A percentile compares a stretch with the other conserved stretches of the same genome.
Conservation (phyloP, 2,113 vertebrate species). For the Egretta garzetta region DNA sequence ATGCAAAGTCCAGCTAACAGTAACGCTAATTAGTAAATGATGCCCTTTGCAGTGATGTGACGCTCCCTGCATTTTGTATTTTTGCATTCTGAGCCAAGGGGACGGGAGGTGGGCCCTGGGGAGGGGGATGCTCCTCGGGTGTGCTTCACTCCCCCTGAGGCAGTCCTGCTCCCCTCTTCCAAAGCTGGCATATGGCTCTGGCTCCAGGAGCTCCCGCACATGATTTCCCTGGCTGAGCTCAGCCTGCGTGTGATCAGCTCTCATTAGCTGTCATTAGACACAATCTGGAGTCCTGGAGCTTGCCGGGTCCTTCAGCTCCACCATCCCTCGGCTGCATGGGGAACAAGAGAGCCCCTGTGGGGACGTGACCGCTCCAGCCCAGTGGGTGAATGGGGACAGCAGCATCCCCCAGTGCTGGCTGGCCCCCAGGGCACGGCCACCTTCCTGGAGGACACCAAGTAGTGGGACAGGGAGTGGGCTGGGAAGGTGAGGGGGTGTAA, state of each 20-base stretch:
- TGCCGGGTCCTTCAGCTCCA: neutral
- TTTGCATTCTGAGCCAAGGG: neutral
- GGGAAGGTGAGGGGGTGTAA: neutral
- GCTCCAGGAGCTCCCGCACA: neutral
- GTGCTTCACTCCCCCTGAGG: neutral
- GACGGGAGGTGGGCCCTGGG: neutral
- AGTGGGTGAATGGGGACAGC: fast-evolving
- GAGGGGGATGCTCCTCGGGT: neutral
- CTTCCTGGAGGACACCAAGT: neutral
- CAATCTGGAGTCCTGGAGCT: slow-evolving; percentile 35
- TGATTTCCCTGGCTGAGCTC: slow-evolving; percentile 39
- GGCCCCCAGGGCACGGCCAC: fast-evolving
- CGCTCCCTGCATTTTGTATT: neutral
- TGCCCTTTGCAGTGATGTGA: neutral
- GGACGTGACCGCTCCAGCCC: neutral
- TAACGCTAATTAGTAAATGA: neutral
- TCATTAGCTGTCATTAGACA: slow-evolving; percentile 48
- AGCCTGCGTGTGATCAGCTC: neutral
- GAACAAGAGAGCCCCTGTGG: fast-evolving
- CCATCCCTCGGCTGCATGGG: fast-evolving
- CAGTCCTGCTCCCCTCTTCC: neutral
- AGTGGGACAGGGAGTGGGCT: neutral
- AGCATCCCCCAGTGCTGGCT: neutral
- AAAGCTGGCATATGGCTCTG: slow-evolving; percentile 25
- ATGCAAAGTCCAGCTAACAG: neutral